Evolutionary conservation across 2,888 invertebrate species (phyloP).

Genomic region (Sesia apiformis): DNA sequence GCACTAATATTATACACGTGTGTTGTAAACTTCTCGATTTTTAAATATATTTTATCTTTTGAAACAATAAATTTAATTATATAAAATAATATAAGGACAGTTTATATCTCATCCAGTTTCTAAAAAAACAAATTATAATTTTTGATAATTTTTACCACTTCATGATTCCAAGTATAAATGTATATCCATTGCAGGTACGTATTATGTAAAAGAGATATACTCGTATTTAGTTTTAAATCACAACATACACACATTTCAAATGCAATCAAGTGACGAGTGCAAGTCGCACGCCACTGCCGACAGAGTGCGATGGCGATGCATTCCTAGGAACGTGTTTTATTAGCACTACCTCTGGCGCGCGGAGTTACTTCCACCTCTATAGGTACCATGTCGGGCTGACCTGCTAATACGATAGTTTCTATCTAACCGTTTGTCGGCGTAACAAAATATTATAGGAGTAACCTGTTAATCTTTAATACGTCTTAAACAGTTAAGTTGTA

Average conservation of each 20-base stretch:
- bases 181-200: no score
- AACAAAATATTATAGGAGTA: not conserved
- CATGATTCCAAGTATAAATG: no score
- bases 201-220: no score
- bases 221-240: no score
- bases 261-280: not conserved
- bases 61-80: no score
- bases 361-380: not conserved
- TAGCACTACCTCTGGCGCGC: conserved; percentile 26
- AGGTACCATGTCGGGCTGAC: not conserved
- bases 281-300: not conserved
- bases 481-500: not conserved
- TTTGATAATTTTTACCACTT: no score
- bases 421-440: not conserved
- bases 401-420: not conserved
- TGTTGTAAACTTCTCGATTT: no score
- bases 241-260: not conserved
- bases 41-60: no score
- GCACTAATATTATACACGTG: no score
- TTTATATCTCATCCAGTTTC: no score
- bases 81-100: no score
- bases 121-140: no score
- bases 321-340: conserved; percentile 58
- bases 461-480: not conserved
- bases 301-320: conserved; percentile 23